Conservation (phyloP, 2,888 invertebrate genomes). For the Pherbina coryleti region DNA sequence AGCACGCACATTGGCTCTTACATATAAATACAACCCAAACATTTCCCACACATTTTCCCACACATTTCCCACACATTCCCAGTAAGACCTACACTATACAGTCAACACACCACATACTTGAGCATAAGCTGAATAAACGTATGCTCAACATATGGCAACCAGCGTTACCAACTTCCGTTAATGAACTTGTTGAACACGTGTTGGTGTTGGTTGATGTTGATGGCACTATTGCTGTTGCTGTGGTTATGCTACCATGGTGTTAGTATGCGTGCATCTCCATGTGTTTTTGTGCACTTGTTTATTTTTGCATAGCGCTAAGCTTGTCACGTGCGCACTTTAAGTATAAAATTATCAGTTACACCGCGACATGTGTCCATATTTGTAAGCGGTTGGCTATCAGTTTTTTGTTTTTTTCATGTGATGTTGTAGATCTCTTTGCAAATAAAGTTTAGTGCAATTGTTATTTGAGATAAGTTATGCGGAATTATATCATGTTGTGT, state of each 20-base stretch:
- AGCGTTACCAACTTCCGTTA: constrained; percentile 2
- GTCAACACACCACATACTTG: not conserved
- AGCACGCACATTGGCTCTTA: constrained; percentile 9
- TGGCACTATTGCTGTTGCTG: not conserved
- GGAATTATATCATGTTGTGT: no score
- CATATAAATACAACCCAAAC: no score
- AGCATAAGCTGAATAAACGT: not conserved
- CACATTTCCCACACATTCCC: constrained; percentile 44
- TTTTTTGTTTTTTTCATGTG: not conserved
- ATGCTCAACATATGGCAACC: not conserved
- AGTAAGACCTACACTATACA: constrained; percentile 33
- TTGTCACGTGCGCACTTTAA: not conserved
- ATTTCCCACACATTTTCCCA: not conserved
- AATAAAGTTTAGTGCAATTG: not conserved
- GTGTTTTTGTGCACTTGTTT: not conserved
- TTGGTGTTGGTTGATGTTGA: constrained; percentile 6
- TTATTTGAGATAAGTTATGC: no score
- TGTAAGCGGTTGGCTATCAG: not conserved
- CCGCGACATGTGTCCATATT: not conserved
- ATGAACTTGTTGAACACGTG: constrained; percentile 28
- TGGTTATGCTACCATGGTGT: not conserved
- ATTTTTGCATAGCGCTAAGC: not conserved
- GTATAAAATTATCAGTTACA: not conserved
- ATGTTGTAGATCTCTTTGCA: not conserved
- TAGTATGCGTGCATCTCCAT: not conserved